Evolutionary conservation across 2,888 invertebrate genomes (phyloP), one percentile per base, ranked within the genome.

Genomic region (Eupithecia vulgata): DNA sequence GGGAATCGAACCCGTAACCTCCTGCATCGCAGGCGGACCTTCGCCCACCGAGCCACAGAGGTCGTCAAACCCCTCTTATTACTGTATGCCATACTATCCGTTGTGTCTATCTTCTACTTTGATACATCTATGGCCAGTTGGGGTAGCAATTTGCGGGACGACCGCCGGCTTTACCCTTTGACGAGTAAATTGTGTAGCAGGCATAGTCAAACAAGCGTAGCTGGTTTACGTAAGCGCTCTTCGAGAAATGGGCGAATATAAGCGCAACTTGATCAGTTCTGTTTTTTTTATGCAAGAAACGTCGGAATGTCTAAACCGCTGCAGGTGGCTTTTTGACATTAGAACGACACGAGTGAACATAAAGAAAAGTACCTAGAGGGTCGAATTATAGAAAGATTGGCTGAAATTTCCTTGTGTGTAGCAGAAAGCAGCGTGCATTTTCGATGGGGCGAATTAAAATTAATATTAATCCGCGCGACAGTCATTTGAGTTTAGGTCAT

Each of bases 171-270:
- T 75, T 81, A 80, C 84, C 85, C 88, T 90, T 89, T 89, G 89
- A 87, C 85, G 81, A 87, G 83, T 87, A 87, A 88, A 89, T 89
- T 89, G 86, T 82, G 81, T 82, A 83, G 83, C 72, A 61, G 25
- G 0, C 61, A 66, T n/a, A 70, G 70, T 6, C 42, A 30, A 42
- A 30, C 5, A 40, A 62, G 25, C 15, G 30, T n/a, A 59, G 72
- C 70, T 68, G 34, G 67, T 21, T 42, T n/a, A 0, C 21, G 48
- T 52, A 21, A 21, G 10, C 21, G 8, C 48, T 52, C n/a, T 52
- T 21, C 48, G 4, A 21, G 10, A 52, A 52, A 52, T 45, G n/a
- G 45, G n/a, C 7, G 45, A 45, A 45, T 17, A 40, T 40, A 40
- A 12, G 17, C 7, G 17, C 7, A 45, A 45, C 17, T 45, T 7